phyloP scores from a whole-genome alignment of 2,113 vertebrate species.

The Lonchura striata region DNA sequence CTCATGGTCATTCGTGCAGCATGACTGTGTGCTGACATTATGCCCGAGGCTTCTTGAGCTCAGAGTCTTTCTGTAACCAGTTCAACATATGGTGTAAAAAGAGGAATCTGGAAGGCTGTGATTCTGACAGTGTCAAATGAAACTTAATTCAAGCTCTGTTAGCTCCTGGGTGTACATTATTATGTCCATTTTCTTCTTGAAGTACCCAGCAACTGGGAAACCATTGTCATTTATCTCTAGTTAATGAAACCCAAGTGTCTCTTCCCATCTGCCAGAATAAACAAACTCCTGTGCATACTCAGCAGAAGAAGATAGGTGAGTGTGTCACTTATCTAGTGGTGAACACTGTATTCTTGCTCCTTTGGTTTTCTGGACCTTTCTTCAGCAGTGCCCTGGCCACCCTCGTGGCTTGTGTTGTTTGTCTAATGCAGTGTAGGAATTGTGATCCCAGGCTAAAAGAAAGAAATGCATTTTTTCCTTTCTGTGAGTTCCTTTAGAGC shows the following conservation, averaged over 20 bases:
- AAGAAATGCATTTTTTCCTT: background rate
- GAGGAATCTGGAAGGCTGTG: background rate
- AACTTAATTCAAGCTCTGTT: background rate
- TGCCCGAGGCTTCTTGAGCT: background rate
- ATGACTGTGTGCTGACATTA: accelerated
- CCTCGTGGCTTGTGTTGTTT: background rate
- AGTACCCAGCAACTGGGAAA: background rate
- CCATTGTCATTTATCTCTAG: background rate
- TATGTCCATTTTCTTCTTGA: background rate
- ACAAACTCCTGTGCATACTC: background rate
- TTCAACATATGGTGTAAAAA: background rate
- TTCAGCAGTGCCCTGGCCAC: background rate
- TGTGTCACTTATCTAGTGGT: accelerated
- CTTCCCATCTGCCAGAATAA: background rate
- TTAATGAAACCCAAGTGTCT: background rate
- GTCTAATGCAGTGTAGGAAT: background rate
- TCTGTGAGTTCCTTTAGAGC: background rate
- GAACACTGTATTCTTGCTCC: background rate
- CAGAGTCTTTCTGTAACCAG: background rate
- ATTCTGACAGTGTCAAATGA: background rate
- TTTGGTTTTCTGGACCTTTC: background rate
- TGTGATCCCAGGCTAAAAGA: background rate
- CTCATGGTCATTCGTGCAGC: accelerated
- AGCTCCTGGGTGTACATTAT: background rate
- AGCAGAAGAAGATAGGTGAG: background rate